Conservation (phyloP, 2,888 invertebrate genomes). For the Pollenia angustigena region DNA sequence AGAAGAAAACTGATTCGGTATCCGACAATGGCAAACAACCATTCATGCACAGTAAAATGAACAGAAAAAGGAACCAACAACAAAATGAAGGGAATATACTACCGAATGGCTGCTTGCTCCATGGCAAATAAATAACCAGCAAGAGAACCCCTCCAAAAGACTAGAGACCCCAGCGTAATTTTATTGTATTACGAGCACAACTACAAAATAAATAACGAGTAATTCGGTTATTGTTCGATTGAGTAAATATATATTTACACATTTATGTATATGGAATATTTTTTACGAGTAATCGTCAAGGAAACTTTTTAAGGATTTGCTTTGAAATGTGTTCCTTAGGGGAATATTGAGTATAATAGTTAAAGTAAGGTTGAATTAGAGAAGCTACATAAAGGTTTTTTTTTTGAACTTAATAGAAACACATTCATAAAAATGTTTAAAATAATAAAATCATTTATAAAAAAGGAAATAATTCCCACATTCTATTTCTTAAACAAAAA, state of each 20-base stretch:
- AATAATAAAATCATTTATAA: too few species aligned
- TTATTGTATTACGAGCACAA: constrained; percentile 19
- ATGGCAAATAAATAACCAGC: constrained; percentile 16
- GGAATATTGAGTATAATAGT: constrained; percentile 2
- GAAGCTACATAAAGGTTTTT: neutral
- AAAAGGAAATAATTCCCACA: too few species aligned
- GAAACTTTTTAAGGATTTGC: constrained; percentile 12
- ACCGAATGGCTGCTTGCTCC: constrained; percentile 7
- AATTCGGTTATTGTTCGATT: neutral
- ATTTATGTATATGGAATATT: too few species aligned
- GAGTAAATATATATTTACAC: constrained; percentile 11
- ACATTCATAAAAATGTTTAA: too few species aligned
- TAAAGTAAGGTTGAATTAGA: neutral
- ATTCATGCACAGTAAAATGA: constrained; percentile 46
- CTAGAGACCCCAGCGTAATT: constrained; percentile 27
- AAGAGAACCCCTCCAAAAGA: neutral
- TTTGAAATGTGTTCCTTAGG: constrained; percentile 1
- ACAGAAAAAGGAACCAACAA: constrained; percentile 21
- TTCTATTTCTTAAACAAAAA: too few species aligned
- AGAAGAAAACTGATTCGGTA: constrained; percentile 57
- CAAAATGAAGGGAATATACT: constrained; percentile 7
- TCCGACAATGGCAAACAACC: constrained; percentile 39
- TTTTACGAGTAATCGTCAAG: neutral
- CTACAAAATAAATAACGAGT: neutral
- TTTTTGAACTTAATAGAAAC: too few species aligned